Conservation (phyloP, 2,797 vertebrate species). For the Alca torda region DNA sequence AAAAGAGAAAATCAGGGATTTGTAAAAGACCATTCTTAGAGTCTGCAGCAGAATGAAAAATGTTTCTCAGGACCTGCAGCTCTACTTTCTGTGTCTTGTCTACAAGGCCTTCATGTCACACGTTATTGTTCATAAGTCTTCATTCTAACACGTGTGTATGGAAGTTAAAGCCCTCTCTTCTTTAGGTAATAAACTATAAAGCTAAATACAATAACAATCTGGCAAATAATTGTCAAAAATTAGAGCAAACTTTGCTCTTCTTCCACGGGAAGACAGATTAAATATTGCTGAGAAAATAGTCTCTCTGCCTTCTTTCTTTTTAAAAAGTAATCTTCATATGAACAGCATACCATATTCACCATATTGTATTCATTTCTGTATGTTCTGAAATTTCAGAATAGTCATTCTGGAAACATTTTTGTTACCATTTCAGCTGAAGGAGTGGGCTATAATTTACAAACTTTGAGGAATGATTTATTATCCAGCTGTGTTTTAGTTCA, state of each 20-base stretch:
- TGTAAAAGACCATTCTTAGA: background rate
- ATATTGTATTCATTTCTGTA: background rate
- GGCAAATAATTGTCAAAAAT: background rate
- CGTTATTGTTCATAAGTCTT: background rate
- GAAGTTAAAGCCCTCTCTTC: background rate
- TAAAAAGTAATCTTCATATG: background rate
- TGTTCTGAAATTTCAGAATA: background rate
- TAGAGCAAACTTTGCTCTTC: background rate
- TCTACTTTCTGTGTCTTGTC: background rate
- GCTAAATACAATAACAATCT: background rate
- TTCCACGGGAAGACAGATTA: background rate
- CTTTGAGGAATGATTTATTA: slow-evolving; percentile 44
- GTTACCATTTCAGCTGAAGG: slow-evolving; percentile 21
- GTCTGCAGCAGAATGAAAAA: background rate
- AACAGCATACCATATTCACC: background rate
- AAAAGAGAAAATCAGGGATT: background rate
- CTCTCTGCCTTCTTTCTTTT: background rate
- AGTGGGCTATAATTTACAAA: slow-evolving; percentile 44
- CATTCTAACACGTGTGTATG: background rate
- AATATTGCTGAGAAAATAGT: background rate
- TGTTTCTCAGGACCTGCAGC: background rate
- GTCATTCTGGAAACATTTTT: slow-evolving; percentile 13
- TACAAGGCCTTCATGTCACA: background rate
- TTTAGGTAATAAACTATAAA: background rate
- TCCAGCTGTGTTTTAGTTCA: slow-evolving; percentile 63